Conservation (phyloP, 2,113 vertebrate genomes). For the Arothron firmamentum region DNA sequence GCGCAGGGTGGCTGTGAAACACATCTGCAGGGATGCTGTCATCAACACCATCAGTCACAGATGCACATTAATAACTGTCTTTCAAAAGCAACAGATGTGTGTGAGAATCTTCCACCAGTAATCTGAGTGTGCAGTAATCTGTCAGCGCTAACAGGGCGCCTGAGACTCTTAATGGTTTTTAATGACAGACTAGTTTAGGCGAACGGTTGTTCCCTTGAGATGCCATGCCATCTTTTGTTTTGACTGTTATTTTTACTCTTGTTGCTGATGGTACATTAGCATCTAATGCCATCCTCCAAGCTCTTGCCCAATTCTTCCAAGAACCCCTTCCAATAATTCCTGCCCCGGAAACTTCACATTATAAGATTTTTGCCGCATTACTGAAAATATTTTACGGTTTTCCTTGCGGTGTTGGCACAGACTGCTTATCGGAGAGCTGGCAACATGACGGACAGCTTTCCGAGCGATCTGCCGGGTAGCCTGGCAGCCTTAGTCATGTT, state of each 20-base stretch:
- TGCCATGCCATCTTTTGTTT: conserved; percentile 12
- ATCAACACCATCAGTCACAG: background rate
- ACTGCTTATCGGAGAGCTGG: conserved; percentile 24
- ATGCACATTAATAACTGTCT: background rate
- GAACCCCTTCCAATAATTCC: conserved; percentile 43
- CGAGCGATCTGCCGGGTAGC: conserved; percentile 21
- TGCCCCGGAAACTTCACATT: background rate
- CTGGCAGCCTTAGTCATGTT: conserved; percentile 15
- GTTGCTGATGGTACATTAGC: conserved; percentile 38
- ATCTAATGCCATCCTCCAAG: conserved; percentile 35
- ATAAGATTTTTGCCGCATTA: conserved; percentile 11
- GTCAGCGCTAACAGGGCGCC: background rate
- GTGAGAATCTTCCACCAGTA: background rate
- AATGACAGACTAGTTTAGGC: conserved; percentile 5
- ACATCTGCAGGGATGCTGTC: too few species aligned
- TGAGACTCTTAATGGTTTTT: background rate
- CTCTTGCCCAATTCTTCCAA: conserved; percentile 44
- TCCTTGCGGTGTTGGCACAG: conserved; percentile 18
- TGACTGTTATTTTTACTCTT: conserved; percentile 51
- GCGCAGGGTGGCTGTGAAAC: too few species aligned
- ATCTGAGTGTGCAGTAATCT: background rate
- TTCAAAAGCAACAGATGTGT: background rate
- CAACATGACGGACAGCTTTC: conserved; percentile 28
- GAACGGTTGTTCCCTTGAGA: background rate
- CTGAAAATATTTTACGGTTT: background rate